A percentile compares a stretch with the other conserved stretches of the same genome.
Conservation (phyloP, 2,797 vertebrate genomes). For the Nothura maculosa region DNA sequence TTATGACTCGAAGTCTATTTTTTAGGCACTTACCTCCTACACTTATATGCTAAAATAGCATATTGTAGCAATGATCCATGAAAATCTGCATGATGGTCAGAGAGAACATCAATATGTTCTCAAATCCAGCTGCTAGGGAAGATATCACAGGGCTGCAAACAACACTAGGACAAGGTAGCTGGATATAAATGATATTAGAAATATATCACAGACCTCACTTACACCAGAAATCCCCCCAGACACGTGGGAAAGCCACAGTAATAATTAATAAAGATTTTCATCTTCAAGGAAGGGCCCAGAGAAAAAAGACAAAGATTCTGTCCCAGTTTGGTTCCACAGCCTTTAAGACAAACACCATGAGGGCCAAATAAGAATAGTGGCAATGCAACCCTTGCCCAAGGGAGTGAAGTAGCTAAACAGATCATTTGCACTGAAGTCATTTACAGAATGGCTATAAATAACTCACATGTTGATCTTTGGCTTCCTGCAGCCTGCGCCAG, state of each 20-base stretch:
- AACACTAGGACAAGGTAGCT: neutral
- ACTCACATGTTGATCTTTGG: slow-evolving; percentile 40
- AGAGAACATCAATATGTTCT: neutral
- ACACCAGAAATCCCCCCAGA: neutral
- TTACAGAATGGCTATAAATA: slow-evolving; percentile 60
- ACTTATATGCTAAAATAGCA: neutral
- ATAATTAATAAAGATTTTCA: neutral
- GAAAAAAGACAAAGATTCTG: neutral
- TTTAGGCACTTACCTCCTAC: neutral
- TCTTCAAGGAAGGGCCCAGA: neutral
- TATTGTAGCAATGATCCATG: neutral
- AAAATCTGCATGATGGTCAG: neutral
- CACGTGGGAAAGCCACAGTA: neutral
- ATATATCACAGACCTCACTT: neutral
- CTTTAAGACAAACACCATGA: neutral
- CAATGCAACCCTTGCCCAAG: neutral
- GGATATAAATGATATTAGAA: neutral
- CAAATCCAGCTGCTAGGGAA: neutral
- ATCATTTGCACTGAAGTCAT: slow-evolving; percentile 40
- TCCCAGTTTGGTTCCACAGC: neutral
- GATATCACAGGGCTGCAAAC: neutral
- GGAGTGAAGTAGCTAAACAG: slow-evolving; percentile 47
- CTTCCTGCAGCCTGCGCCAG: slow-evolving; percentile 35
- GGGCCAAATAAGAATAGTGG: neutral
- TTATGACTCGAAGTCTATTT: neutral